A percentile compares a stretch with the other conserved stretches of the same genome.
phyloP scores from a whole-genome alignment of 2,113 vertebrate genomes.

The Myrmecophaga tridactyla region DNA sequence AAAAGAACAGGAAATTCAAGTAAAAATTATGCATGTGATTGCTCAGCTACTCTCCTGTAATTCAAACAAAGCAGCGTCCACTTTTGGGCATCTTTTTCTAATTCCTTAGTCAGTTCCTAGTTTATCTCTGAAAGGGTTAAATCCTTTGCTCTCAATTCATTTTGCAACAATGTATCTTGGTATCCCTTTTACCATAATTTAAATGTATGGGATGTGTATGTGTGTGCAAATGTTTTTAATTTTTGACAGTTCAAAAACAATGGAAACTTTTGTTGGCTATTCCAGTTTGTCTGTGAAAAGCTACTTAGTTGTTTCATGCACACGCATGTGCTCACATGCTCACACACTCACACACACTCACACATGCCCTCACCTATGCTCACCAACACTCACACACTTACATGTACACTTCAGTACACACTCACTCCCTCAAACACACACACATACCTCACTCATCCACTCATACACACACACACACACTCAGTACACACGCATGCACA shows the following conservation, averaged over 20 bases:
- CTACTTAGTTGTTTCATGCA: not conserved
- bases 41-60: not conserved
- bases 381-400: too few species aligned
- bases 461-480: not conserved
- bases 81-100: not conserved
- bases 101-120: not conserved
- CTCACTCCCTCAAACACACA: too few species aligned
- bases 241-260: not conserved
- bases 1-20: not conserved
- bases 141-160: not conserved
- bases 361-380: too few species aligned
- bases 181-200: conserved; percentile 56
- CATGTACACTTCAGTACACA: too few species aligned
- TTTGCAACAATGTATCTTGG: not conserved
- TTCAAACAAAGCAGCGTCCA: not conserved
- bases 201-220: not conserved
- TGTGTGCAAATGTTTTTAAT: not conserved
- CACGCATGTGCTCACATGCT: too few species aligned
- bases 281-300: not conserved
- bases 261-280: conserved; percentile 15
- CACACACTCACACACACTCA: not conserved
- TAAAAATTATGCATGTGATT: not conserved
- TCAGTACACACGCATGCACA: conserved; percentile 57
- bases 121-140: conserved; percentile 43
- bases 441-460: too few species aligned